Percentiles rank a stretch among this genome's conserved stretches.
These are phyloP conservation scores for Osmerus mordax DNA, from an alignment of 2,113 vertebrate genomes.

Conservation along the genomic window DNA sequence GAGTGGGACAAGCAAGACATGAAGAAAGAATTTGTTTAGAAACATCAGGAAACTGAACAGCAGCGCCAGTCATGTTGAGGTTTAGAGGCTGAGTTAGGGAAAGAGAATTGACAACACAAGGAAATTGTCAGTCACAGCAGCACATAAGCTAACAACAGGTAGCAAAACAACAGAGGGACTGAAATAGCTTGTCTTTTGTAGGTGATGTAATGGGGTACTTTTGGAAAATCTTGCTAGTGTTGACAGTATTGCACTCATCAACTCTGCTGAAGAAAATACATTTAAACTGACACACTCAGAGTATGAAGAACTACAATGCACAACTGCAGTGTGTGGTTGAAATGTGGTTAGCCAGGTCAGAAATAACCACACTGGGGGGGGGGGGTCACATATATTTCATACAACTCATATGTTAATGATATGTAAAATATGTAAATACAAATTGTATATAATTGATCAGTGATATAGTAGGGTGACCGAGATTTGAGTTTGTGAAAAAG, in stretches of 20 bases:
- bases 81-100: background rate
- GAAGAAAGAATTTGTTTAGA: background rate
- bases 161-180: conserved; percentile 33
- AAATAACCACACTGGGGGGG: no score
- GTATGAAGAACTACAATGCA: no score
- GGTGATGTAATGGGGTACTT: conserved; percentile 25
- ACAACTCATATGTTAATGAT: no score
- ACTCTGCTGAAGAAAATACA: no score
- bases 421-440: no score
- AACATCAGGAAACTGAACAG: background rate
- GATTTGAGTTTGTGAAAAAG: no score
- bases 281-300: no score
- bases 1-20: background rate
- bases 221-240: conserved; percentile 32
- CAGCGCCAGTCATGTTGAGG: background rate
- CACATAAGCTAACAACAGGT: conserved; percentile 15
- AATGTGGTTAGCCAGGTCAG: no score
- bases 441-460: no score
- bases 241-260: conserved; percentile 16
- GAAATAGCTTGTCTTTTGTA: conserved; percentile 42
- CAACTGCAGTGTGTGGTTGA: no score
- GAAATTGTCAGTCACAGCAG: conserved; percentile 17
- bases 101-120: conserved; percentile 1
- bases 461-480: no score
- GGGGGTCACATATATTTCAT: no score